Base-by-base conservation (phyloP, 2,888 invertebrate species). In the Gymnosoma rotundatum region DNA sequence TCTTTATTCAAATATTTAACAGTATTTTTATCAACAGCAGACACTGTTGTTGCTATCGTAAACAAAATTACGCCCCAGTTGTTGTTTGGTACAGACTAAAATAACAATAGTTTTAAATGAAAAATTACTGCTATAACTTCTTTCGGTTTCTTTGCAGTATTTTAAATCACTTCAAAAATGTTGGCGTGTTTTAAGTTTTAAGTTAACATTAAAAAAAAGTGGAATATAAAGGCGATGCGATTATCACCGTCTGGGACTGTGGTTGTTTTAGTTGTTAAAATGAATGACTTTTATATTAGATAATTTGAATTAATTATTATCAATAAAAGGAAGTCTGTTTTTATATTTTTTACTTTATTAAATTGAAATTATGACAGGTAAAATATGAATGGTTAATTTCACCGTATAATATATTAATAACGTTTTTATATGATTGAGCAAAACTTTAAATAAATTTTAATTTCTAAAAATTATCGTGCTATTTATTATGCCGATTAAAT, bases 21-120 rank as follows among this genome's bases (percentile, higher is more conserved):
- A 42, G 42, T 12, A 8, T 42, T 2, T 42, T 42, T 10, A 3
- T 10, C 42, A 14, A 4, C 7, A 42, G 10, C 14, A 14, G 10
- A 14, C 14, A 14, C 1, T 14, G 42, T 42, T 14, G 32, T 6
- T 8, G 32, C 7, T 42, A 4, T 14, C 42, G 2, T 12, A 42
- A 7, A 14, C 10, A 42, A 42, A 14, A 14, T 12, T 12, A 42
- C 2, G 8, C 36, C 45, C 52, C 60, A 52, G 72, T 78, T 64
- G 63, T 64, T 79, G 75, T 74, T 64, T 32, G 74, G 83, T 72
- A 79, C 78, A 85, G 87, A 87, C 88, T 87, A 88, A 89, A 89
- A 89, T 89, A 89, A 90, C 89, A 89, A 90, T 89, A 89, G 89
- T 89, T 88, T 87, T 87, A 81, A 73, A 87, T 89, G 89, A 90